Base-by-base conservation (phyloP, 2,888 invertebrate genomes). In the Callosobruchus maculatus region DNA sequence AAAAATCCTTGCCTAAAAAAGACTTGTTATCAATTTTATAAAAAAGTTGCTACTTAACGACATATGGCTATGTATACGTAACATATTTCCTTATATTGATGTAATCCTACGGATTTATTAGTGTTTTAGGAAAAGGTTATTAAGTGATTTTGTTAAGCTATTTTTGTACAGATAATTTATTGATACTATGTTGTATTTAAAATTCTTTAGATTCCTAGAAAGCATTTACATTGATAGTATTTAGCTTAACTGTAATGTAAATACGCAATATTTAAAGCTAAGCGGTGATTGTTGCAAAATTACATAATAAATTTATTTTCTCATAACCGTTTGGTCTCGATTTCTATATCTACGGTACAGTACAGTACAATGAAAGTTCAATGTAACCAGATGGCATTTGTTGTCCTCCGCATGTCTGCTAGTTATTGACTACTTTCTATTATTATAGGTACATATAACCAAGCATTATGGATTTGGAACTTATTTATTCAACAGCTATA, bases 341-440 rank as follows among this genome's bases (percentile, higher is more conserved):
- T 18, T 7, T 49, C 49, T 49, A 49, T 13, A 1, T 7, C 49
- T 49, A 18, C 49, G 49, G 1, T 18, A 26, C 26, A 26, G 1
- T 18, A 26, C 26, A 26, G 13, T 18, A 49, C 49, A 49, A 49
- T 13, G 7, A 13, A 49, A 49, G 49, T 49, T 49, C 7, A 18
- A 49, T 49, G 49, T 13, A 49, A 49, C 13, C 49, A 49, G 49
- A 49, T 13, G 49, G 49, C 49, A 7, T 49, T 49, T 49, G 49
- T 49, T 18, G 13, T 49, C 49, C 49, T 49, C 13, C 49, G 13
- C 4, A 49, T 49, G 18, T 18, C 18, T 49, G 13, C 49, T 49
- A 13, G 49, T 13, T 31, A 9, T 26, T 2, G 9, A 71, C 49
- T 13, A 74, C 20, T 26, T 71, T 74, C 74, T 74, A 22, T 18